These are phyloP conservation scores for Eremobia ochroleuca DNA, from an alignment of 2,888 invertebrate genomes.

Conservation along the genomic window DNA sequence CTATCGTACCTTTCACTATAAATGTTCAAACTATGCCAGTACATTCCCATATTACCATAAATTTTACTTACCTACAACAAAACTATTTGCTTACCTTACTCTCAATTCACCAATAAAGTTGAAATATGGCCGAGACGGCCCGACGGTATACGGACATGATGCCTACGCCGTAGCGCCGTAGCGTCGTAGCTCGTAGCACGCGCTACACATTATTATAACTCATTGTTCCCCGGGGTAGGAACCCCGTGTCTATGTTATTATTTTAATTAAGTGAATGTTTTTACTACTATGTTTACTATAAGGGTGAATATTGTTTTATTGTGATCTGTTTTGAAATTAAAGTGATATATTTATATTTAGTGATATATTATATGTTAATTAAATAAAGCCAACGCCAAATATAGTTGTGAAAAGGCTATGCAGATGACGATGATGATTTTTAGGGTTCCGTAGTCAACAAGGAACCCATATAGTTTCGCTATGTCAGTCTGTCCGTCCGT, in stretches of 20 bases:
- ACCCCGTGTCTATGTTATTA: constrained; percentile 44
- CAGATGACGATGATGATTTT: neutral
- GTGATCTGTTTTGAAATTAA: neutral
- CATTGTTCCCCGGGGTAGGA: constrained; percentile 51
- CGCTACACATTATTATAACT: constrained; percentile 54
- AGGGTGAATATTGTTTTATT: constrained; percentile 22
- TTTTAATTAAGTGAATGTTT: constrained; percentile 56
- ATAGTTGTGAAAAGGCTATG: no score
- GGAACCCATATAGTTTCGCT: no score
- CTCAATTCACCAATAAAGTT: constrained; percentile 44
- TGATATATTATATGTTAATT: neutral
- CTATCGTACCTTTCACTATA: neutral
- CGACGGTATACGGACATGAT: constrained; percentile 12
- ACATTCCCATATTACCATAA: constrained; percentile 1
- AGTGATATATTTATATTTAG: no score
- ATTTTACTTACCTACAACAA: constrained; percentile 1
- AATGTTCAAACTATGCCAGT: constrained; percentile 2
- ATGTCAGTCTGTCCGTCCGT: no score
- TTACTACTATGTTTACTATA: constrained; percentile 29
- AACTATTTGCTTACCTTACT: constrained; percentile 36
- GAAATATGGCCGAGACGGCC: constrained; percentile 35
- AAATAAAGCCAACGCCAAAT: neutral
- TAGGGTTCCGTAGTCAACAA: no score
- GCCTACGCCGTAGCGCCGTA: constrained; percentile 55
- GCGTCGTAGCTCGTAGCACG: constrained; percentile 55